Evolutionary conservation across 2,113 vertebrate species (phyloP), one percentile per base, ranked within the genome.

Genomic region (Myanophis thanlyinensis): DNA sequence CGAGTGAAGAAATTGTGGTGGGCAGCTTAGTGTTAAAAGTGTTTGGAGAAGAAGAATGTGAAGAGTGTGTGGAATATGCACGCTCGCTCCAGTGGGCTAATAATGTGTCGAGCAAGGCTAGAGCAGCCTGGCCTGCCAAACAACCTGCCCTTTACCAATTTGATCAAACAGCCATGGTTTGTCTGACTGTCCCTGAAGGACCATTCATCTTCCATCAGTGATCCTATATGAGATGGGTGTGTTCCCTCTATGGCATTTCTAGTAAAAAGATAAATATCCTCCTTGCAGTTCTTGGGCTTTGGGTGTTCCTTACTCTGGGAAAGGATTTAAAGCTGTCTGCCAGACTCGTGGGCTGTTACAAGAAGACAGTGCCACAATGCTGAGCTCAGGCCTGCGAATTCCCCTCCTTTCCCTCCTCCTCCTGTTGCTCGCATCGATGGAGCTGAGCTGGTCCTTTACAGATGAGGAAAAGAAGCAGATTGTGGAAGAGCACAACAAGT

Each of bases 261-360:
- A 80, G 90, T 94, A 93, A 93, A 95, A 93, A 96, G 93, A 91
- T n/a, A 91, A 18, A 84, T 95, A 96, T 97, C 97, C 96, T 96
- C 92, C 88, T 73, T 94, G 51, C 0, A 92, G 51, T 95, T 40
- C 96, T 94, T 91, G 95, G 97, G 93, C 96, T 95, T 95, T 96
- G 97, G 97, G 97, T 97, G 97, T 97, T 98, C 97, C 97, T 97
- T n/a, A 88, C 95, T 13, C 95, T 95, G 97, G 97, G 96, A 96
- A 96, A 96, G 95, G 94, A 95, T 97, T 97, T 97, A 98, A 98
- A 97, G 95, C 94, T 44, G 91, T 90, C 97, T 96, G 96, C 97
- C 97, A 97, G 97, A 97, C 96, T 94, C 56, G 94, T 92, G 95
- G 94, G 95, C 96, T 97, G 96, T 94, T 5, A 8, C 93, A 96